phyloP scores from a whole-genome alignment of 2,797 vertebrate species.

The Apodemus agrarius region DNA sequence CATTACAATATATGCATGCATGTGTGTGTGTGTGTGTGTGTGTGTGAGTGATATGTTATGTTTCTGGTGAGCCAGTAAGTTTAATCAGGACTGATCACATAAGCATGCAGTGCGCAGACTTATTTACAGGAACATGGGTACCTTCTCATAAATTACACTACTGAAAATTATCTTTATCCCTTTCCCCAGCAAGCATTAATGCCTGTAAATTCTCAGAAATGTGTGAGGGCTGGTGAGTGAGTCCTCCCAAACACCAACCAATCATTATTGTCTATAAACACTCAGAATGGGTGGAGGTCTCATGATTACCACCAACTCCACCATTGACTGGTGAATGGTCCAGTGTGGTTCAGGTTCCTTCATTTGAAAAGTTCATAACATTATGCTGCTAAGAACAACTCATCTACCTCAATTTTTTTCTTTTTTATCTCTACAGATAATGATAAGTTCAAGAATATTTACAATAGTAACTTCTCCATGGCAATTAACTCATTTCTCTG shows the following conservation, averaged over 20 bases:
- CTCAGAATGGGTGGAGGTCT: not conserved
- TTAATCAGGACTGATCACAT: not conserved
- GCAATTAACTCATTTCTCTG: not conserved
- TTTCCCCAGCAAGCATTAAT: not conserved
- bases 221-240: not conserved
- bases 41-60: not conserved
- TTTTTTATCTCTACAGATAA: not conserved
- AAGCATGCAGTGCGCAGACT: not conserved
- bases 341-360: not conserved
- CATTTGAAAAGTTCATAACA: not conserved
- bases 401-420: not conserved
- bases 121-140: not conserved
- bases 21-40: too few species aligned
- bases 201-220: not conserved
- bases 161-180: not conserved
- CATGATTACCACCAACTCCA: not conserved
- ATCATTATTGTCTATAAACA: not conserved
- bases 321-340: not conserved
- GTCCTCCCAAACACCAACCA: not conserved
- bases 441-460: not conserved
- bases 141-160: not conserved
- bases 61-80: not conserved
- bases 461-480: not conserved
- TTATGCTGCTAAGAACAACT: not conserved
- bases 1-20: not conserved